A percentile compares a stretch with the other conserved stretches of the same genome.
Evolutionary conservation across 2,113 vertebrate species (phyloP).

Genomic region (Scortum barcoo): DNA sequence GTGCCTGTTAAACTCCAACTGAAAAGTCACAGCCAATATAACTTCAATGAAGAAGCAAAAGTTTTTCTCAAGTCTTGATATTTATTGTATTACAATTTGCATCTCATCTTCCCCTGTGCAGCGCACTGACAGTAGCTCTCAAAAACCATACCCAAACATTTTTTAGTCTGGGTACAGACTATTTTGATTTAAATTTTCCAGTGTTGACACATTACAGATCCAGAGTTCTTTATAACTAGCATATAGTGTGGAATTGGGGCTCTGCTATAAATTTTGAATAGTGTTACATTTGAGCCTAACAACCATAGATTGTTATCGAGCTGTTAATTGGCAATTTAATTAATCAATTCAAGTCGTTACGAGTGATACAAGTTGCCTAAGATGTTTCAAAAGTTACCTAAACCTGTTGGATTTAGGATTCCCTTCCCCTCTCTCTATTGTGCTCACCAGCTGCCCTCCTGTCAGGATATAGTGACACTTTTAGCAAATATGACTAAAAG

Average conservation of each 20-base stretch:
- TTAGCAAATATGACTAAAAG: no score
- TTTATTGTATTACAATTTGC: no score
- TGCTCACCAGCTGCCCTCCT: no score
- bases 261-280: background rate
- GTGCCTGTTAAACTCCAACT: background rate
- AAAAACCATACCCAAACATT: no score
- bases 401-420: background rate
- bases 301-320: background rate
- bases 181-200: background rate
- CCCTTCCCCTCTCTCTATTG: no score
- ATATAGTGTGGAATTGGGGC: background rate
- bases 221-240: background rate
- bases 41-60: no score
- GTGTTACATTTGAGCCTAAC: background rate
- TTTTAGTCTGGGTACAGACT: background rate
- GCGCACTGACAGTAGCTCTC: no score
- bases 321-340: background rate
- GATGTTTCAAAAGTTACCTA: background rate
- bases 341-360: background rate
- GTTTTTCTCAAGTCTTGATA: no score
- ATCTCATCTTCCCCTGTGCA: no score
- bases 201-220: background rate
- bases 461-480: no score
- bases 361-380: background rate
- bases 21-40: no score